Base-by-base conservation (phyloP, 2,797 vertebrate species). In the Alosa sapidissima region DNA sequence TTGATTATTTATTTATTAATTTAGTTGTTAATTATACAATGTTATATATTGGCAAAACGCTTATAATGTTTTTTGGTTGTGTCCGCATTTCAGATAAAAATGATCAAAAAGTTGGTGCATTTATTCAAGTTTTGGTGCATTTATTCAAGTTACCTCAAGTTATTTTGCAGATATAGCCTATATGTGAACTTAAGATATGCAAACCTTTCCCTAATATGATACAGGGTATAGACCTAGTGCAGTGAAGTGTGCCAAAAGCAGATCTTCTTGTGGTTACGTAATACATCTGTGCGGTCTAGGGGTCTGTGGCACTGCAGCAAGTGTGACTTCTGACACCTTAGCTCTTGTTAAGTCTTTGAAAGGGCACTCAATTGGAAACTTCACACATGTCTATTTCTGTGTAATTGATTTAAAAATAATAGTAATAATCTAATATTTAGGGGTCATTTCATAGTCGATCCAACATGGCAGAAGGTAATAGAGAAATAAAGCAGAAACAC, bases 371-470 rank as follows among this genome's bases (percentile, higher is more conserved):
- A 82, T 83, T 85, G 85, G 81, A 86, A 87, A 86, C 81, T 62
- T 47, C 49, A 86, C 68, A 51, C 83, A 60, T 41, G 16, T 78
- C 86, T 87, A 86, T 86, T 89, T 81, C 81, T 52, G 85, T 83
- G 52, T 78, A 87, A 85, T 82, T 87, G 81, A 84, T 89, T 86
- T 86, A 89, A 82, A 58, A 82, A 81, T 78, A 78, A 47, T 21
- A 19, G 19, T 55, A 86, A 86, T 86, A 86, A 89, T 86, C 85
- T 86, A 86, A 89, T 87, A 86, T n/a, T n/a, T 84, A 82, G 83
- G 60, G 21, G 68, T 83, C 62, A 68, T 33, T 14, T 33, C 65
- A 68, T 82, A 83, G 82, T 62, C 84, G 86, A 81, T 83, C 62
- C 36, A 60, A 78, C 81, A 62, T 68, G 51, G 13, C 13, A 0